Evolutionary conservation across 2,797 vertebrate genomes (phyloP).

Genomic region (Sarcoramphus papa): DNA sequence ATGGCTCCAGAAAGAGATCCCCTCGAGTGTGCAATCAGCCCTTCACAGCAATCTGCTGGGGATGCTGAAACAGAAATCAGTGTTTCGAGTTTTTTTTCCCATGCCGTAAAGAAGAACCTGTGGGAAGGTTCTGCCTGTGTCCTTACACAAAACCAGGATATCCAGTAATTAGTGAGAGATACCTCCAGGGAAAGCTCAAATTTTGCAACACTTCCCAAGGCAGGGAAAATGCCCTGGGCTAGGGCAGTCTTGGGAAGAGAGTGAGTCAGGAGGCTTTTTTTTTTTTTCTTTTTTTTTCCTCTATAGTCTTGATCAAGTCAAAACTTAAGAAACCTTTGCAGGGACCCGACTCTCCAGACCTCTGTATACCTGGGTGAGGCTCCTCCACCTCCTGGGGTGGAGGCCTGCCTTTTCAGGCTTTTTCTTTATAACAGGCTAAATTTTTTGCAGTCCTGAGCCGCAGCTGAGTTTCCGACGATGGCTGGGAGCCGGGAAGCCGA

Average conservation of each 20-base stretch:
- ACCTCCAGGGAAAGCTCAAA: constrained; percentile 41
- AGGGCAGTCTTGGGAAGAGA: constrained; percentile 64
- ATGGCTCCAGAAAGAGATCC: constrained; percentile 48
- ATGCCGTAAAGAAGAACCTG: constrained; percentile 32
- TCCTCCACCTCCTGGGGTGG: neutral
- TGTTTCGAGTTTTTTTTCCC: constrained; percentile 28
- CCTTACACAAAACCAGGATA: constrained; percentile 64
- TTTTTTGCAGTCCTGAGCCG: neutral
- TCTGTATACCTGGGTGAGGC: neutral
- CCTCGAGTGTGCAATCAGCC: constrained; percentile 35
- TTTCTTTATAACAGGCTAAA: neutral
- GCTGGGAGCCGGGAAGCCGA: neutral
- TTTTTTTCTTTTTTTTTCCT: neutral
- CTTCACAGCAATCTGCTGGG: constrained; percentile 26
- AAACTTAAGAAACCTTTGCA: neutral
- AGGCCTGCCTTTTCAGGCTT: neutral
- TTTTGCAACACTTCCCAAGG: constrained; percentile 65
- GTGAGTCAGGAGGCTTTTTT: constrained; percentile 25
- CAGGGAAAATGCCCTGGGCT: constrained; percentile 47
- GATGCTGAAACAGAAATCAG: constrained; percentile 37
- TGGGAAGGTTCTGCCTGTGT: constrained; percentile 61
- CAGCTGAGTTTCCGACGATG: rapidly evolving
- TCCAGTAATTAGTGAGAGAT: constrained; percentile 57
- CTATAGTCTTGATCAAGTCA: neutral
- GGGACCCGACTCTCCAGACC: neutral